Evolutionary conservation across 37 sponge, comb jelly and placozoan genomes (phyloP), one percentile per base, ranked within the genome.

Genomic region (Spongia lamella): DNA sequence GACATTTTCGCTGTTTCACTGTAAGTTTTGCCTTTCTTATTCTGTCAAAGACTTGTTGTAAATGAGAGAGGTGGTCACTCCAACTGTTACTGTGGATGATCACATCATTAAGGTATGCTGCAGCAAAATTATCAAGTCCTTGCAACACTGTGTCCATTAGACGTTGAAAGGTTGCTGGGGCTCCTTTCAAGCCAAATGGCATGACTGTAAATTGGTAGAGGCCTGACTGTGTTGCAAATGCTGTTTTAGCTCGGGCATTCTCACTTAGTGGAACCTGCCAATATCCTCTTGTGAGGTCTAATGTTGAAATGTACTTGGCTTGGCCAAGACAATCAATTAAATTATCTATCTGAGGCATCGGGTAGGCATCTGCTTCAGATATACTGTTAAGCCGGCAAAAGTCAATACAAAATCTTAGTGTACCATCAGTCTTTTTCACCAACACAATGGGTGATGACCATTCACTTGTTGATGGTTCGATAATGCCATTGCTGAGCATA

Each of bases 181-280:
- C 88, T 65, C 77, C 66, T 6, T 66, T 67, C n/a, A 89, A 38
- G 4, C 86, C 84, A 71, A 88, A 88, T 6, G 90, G 90, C 86
- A 88, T 83, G 21, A 53, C 61, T 2, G 17, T 78, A 29, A 89
- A 85, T 50, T 89, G 83, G 36, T 66, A 89, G 13, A 85, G 69
- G 7, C 86, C 90, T 29, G 31, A 70, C 0, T 70, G 76, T 19
- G 90, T 89, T 5, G 52, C 56, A 39, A 89, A 89, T 15, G 90
- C 81, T 31, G 87, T 79, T 66, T 75, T 74, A 15, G 55, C n/a
- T n/a, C n/a, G n/a, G n/a, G n/a, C n/a, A n/a, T n/a, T n/a, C n/a
- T n/a, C n/a, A n/a, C n/a, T n/a, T 51, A 88, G 56, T 17, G 78
- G 89, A 7, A 83, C 79, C 37, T 68, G 17, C n/a, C n/a, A n/a